A percentile compares a stretch with the other conserved stretches of the same genome.
These are phyloP conservation scores for Diabrotica virgifera DNA, from an alignment of 1,140 invertebrate genomes.

Conservation along the genomic window DNA sequence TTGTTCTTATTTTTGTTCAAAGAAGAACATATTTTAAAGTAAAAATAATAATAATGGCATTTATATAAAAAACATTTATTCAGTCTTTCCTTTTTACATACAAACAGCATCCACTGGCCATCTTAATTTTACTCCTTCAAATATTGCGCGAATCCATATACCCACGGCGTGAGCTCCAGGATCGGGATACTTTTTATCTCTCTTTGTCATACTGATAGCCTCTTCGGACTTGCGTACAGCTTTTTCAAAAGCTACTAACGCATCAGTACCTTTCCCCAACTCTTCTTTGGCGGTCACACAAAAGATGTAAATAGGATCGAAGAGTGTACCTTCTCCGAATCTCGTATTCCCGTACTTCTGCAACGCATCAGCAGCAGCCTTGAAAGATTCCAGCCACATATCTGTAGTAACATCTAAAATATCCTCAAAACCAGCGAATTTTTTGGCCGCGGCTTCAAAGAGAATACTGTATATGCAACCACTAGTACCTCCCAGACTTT, in stretches of 20 bases:
- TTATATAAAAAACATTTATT: background rate
- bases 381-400: constrained; percentile 37
- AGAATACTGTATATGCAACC: constrained; percentile 42
- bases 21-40: too few relatives aligned
- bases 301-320: constrained; percentile 52
- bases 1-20: too few relatives aligned
- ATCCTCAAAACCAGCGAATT: constrained; percentile 32
- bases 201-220: constrained; percentile 43
- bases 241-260: constrained; percentile 48
- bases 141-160: constrained; percentile 57
- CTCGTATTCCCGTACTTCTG: constrained; percentile 51
- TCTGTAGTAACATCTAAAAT: constrained; percentile 23
- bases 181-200: constrained; percentile 49
- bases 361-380: constrained; percentile 25
- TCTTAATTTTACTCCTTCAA: constrained; percentile 50
- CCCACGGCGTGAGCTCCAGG: constrained; percentile 60
- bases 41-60: too few relatives aligned
- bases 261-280: constrained; percentile 29
- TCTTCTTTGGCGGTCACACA: constrained; percentile 33
- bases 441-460: constrained; percentile 42
- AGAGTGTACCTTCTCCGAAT: constrained; percentile 58
- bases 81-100: background rate
- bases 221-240: constrained; percentile 54
- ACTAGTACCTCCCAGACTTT: constrained; percentile 33
- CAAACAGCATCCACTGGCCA: constrained; percentile 7